Evolutionary conservation across 2,888 invertebrate species (phyloP), one percentile per base, ranked within the genome.

Genomic region (Antheraea yamamai): DNA sequence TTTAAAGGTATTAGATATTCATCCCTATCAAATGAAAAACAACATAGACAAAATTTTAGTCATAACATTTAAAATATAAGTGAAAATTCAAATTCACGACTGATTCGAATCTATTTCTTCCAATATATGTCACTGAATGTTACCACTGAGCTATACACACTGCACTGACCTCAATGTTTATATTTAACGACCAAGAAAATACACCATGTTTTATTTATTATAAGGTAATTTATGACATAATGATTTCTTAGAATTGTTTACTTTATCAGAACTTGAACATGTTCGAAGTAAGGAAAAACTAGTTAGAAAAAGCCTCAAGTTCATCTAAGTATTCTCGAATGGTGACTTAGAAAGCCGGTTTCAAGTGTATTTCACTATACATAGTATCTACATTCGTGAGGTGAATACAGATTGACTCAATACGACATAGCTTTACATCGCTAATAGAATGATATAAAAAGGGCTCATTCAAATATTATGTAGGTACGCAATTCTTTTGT

Each of bases 191-290:
- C 14, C 64, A 30, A 66, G 26, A 66, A 66, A 66, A 66, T 16
- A 64, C 30, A 30, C 16, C 64, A 16, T 66, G 30, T 66, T 30
- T 16, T 30, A 66, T 26, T 66, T 16, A 16, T 26, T 26, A 26
- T 16, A 64, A 23, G 2, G 23, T 26, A 16, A 66, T 26, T 30
- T 66, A 66, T 66, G 16, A 66, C 2, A 66, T 64, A 26, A 66
- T 26, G n/a, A 70, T 70, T 70, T 70, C 70, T 70, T 39, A 39
- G 70, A 70, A 70, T 70, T 70, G 70, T 35, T 20, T 39, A 70
- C 39, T n/a, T 39, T n/a, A 70, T n/a, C 14, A 39, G 20, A n/a
- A 18, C 70, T 70, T 39, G 70, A 16, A 39, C 39, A 70, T n/a
- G 70, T 70, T 30, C 39, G 16, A 70, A 39, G 7, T 70, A 70